Evolutionary conservation across 2,797 vertebrate genomes (phyloP).

Genomic region (Astyanax mexicanus): DNA sequence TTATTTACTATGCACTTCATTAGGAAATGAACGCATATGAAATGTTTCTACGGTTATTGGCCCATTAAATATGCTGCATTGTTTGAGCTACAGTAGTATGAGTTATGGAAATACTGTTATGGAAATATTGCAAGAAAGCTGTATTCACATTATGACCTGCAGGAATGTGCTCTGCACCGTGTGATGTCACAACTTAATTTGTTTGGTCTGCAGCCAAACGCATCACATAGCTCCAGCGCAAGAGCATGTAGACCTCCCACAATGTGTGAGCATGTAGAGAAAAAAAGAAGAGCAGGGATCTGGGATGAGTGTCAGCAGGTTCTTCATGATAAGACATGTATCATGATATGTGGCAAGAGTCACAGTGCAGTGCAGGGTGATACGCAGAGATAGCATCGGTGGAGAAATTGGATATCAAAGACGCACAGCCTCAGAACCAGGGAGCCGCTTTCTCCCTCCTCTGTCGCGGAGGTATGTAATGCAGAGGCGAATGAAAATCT

Average conservation of each 20-base stretch:
- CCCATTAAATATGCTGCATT: too few relatives aligned
- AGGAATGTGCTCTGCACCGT: neutral
- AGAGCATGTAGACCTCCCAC: neutral
- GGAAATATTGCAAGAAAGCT: too few relatives aligned
- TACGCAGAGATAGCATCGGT: neutral
- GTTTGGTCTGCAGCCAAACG: neutral
- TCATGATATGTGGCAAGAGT: neutral
- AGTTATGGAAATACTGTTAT: too few relatives aligned
- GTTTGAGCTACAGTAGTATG: too few relatives aligned
- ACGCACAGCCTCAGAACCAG: neutral
- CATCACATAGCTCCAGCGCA: neutral
- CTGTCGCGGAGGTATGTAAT: neutral
- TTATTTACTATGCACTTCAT: too few relatives aligned
- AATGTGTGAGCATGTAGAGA: neutral
- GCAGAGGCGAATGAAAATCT: slow-evolving; percentile 3
- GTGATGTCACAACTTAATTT: neutral
- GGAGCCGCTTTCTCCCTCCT: slow-evolving; percentile 32
- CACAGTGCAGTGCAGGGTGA: neutral
- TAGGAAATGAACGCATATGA: too few relatives aligned
- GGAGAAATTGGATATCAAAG: neutral
- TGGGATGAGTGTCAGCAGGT: neutral
- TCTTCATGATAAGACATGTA: neutral
- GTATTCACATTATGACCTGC: neutral
- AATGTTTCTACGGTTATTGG: too few relatives aligned
- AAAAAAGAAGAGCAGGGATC: neutral